Percentiles rank a stretch among this genome's conserved stretches.
Conservation (phyloP, 2,113 vertebrate genomes). For the Pongo pygmaeus region DNA sequence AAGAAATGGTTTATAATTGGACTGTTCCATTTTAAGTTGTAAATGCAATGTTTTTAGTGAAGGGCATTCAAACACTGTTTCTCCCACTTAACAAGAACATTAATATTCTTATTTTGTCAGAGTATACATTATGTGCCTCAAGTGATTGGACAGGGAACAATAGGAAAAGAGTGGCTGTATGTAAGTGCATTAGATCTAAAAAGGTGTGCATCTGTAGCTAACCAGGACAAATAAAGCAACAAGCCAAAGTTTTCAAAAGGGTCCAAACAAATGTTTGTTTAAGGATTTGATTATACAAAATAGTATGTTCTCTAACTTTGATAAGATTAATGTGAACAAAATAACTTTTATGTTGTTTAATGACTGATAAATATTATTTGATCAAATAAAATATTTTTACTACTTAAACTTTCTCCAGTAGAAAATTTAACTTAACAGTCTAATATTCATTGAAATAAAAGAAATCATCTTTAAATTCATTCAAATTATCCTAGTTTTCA, state of each 20-base stretch:
- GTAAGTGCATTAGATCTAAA: neutral
- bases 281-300: neutral
- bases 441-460: neutral
- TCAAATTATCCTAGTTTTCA: neutral
- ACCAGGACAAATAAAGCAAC: neutral
- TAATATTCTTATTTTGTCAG: neutral
- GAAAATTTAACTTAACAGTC: neutral
- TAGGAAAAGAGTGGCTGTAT: neutral
- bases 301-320: neutral
- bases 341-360: neutral
- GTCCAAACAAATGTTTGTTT: neutral
- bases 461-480: neutral
- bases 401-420: neutral
- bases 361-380: neutral
- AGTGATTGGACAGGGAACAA: neutral
- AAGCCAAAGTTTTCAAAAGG: neutral
- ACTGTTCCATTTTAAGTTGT: neutral
- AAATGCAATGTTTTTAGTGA: neutral
- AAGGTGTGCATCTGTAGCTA: neutral
- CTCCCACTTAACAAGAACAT: neutral
- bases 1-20: neutral
- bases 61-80: neutral
- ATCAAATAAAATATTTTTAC: conserved; percentile 3
- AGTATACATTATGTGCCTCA: neutral
- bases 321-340: neutral